Evolutionary conservation across 2,797 vertebrate genomes (phyloP).

Genomic region (Falco cherrug): DNA sequence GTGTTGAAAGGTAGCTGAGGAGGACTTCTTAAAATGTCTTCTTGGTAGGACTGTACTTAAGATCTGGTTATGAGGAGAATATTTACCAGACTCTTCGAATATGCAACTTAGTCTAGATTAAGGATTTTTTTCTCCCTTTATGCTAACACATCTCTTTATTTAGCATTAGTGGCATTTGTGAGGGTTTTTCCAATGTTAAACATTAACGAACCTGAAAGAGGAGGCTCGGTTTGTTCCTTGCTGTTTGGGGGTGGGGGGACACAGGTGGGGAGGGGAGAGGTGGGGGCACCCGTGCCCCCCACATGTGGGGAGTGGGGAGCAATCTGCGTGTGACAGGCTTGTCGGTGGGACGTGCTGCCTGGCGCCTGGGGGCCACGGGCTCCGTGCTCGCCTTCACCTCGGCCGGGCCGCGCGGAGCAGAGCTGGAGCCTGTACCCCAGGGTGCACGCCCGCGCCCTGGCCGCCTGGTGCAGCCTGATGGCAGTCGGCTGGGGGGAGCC

Average conservation of each 20-base stretch:
- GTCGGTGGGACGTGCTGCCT: not conserved
- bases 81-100: slow-evolving; percentile 79
- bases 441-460: not conserved
- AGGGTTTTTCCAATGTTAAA: slow-evolving; percentile 70
- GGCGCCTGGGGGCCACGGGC: rapidly evolving
- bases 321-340: not conserved
- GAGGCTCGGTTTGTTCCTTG: slow-evolving; percentile 50
- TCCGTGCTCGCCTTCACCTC: not conserved
- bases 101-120: slow-evolving; percentile 81
- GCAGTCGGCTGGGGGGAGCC: not conserved
- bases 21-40: slow-evolving; percentile 65
- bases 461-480: not conserved
- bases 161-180: slow-evolving; percentile 75
- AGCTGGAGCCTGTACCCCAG: not conserved
- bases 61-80: slow-evolving; percentile 70
- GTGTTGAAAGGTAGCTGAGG: slow-evolving; percentile 64
- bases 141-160: slow-evolving; percentile 70
- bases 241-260: not conserved
- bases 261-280: not conserved
- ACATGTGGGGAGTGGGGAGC: not conserved
- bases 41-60: slow-evolving; percentile 75
- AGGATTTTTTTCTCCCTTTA: slow-evolving; percentile 75
- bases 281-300: rapidly evolving
- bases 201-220: slow-evolving; percentile 13
- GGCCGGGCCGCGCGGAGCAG: not conserved